Evolutionary conservation across 2,888 invertebrate species (phyloP).

Genomic region (Mimumesa dahlbomi): DNA sequence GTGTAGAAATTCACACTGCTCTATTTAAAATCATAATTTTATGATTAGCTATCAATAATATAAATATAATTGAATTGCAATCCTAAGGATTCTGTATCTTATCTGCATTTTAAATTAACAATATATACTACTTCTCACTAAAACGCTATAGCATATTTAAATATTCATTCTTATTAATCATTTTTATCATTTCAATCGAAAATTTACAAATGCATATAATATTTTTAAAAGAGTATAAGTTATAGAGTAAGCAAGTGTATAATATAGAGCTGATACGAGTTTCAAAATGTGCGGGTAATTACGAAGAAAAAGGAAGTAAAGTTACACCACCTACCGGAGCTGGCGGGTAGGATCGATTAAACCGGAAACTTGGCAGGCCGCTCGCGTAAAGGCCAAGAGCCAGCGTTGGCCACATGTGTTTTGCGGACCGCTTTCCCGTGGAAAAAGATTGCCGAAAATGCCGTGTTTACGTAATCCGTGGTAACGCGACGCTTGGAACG

Average conservation of each 20-base stretch:
- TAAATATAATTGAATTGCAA: too few species aligned
- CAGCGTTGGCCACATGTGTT: conserved; percentile 75
- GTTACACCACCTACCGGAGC: conserved; percentile 32
- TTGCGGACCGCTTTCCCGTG: conserved; percentile 61
- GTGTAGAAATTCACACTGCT: too few species aligned
- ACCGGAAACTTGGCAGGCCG: conserved; percentile 71
- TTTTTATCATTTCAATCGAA: too few species aligned
- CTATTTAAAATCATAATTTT: too few species aligned
- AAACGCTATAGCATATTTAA: too few species aligned
- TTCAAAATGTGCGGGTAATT: conserved; percentile 8
- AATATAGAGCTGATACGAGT: neutral
- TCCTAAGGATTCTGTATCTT: too few species aligned
- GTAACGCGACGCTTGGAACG: conserved; percentile 56
- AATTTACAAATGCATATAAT: too few species aligned
- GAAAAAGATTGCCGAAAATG: conserved; percentile 70
- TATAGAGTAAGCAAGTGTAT: neutral
- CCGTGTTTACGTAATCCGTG: conserved; percentile 76
- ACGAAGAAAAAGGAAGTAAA: conserved; percentile 22
- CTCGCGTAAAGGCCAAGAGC: conserved; percentile 67
- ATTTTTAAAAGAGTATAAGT: too few species aligned
- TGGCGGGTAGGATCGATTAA: conserved; percentile 38
- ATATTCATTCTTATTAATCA: too few species aligned
- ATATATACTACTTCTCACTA: too few species aligned
- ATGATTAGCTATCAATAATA: too few species aligned
- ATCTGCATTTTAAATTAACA: too few species aligned